Evolutionary conservation across 2,888 invertebrate genomes (phyloP).

Genomic region (Cheilosia vernalis): DNA sequence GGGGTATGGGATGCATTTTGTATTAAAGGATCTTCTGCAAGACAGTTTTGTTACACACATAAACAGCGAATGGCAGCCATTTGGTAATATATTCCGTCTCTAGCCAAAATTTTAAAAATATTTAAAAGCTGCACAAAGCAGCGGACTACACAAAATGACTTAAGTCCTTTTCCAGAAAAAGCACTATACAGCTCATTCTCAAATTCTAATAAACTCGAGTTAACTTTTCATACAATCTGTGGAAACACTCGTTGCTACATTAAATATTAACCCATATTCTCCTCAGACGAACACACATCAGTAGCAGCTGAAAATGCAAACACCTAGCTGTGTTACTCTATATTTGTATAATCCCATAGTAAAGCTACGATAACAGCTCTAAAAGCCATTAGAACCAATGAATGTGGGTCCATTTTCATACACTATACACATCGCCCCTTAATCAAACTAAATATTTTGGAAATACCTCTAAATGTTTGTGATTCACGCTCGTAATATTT

Average conservation of each 20-base stretch:
- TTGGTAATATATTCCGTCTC: no score
- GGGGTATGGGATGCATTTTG: no score
- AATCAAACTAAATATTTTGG: conserved; percentile 32
- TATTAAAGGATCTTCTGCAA: no score
- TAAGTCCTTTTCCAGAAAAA: no score
- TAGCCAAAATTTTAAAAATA: no score
- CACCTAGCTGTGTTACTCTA: conserved; percentile 6
- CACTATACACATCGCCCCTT: conserved; percentile 1
- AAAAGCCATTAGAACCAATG: conserved; percentile 19
- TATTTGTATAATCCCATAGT: neutral
- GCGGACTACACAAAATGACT: no score
- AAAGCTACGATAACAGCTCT: conserved; percentile 28
- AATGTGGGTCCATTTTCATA: conserved; percentile 2
- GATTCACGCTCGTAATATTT: neutral
- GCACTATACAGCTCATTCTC: neutral
- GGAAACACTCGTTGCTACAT: no score
- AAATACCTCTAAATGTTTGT: conserved; percentile 31
- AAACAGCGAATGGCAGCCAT: no score
- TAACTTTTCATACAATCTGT: conserved; percentile 30
- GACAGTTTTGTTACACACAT: no score
- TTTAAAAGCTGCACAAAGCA: no score
- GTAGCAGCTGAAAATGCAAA: neutral
- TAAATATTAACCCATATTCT: no score
- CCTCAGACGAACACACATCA: neutral
- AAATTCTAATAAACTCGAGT: conserved; percentile 32